phyloP scores from a whole-genome alignment of 2,797 vertebrate species.

The Centroberyx gerrardi region DNA sequence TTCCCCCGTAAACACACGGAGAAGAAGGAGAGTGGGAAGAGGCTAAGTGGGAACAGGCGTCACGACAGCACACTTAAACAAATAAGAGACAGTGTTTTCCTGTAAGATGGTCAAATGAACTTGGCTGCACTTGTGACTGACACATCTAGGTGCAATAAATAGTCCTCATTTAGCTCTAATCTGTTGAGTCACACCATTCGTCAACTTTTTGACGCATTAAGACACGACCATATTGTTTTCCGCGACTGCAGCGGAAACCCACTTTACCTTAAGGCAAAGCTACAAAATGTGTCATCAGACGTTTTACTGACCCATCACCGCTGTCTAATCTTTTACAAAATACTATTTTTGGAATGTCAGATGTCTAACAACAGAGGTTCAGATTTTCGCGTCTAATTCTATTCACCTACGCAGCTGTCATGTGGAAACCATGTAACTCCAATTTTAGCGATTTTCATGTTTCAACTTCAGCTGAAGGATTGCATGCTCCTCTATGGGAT shows the following conservation, averaged over 20 bases:
- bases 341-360: not conserved
- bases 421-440: too few species aligned
- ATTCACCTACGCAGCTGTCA: too few species aligned
- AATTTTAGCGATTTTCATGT: too few species aligned
- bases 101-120: constrained; percentile 7
- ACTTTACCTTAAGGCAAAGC: not conserved
- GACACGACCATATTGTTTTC: not conserved
- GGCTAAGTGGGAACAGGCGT: constrained; percentile 38
- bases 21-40: constrained; percentile 3
- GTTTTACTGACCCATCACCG: not conserved
- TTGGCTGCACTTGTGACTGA: not conserved
- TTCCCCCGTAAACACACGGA: constrained; percentile 47
- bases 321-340: not conserved
- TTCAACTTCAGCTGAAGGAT: too few species aligned
- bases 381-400: not conserved
- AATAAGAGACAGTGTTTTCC: constrained; percentile 19
- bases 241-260: constrained; percentile 7
- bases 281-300: not conserved
- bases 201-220: constrained; percentile 10
- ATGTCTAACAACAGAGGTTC: not conserved
- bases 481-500: too few species aligned
- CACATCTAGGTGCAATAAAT: constrained; percentile 24
- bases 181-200: constrained; percentile 35
- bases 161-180: constrained; percentile 43
- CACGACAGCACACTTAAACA: constrained; percentile 16